Percentiles rank a stretch among this genome's conserved stretches.
Conservation (phyloP, 2,113 vertebrate species). For the Cyanocitta stelleri region DNA sequence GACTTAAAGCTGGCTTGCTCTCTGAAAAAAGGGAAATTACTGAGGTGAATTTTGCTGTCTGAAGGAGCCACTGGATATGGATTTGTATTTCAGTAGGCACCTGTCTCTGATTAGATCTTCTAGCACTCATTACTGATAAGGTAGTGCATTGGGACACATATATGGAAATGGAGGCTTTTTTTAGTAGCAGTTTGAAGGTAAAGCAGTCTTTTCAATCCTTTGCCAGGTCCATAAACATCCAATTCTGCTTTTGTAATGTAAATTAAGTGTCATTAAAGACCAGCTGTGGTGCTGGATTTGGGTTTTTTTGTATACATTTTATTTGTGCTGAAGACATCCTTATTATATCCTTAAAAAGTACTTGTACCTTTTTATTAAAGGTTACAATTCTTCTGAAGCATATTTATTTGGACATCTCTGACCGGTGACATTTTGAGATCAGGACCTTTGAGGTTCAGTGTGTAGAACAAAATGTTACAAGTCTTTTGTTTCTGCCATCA, state of each 20-base stretch:
- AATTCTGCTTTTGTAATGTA: background rate
- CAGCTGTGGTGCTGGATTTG: background rate
- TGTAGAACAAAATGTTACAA: background rate
- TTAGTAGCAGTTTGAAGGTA: background rate
- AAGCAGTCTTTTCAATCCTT: background rate
- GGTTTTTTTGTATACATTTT: background rate
- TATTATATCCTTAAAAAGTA: background rate
- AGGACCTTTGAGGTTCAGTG: conserved; percentile 15
- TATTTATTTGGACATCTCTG: conserved; percentile 41
- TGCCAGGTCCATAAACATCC: background rate
- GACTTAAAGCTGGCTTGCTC: background rate
- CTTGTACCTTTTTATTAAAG: conserved; percentile 40
- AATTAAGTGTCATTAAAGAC: background rate
- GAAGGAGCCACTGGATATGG: background rate
- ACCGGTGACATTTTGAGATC: conserved; percentile 50
- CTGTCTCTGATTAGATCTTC: background rate
- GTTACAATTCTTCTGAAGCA: conserved; percentile 24
- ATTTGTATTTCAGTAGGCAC: background rate
- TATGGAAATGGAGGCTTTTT: background rate
- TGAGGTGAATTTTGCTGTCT: background rate
- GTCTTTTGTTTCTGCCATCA: background rate
- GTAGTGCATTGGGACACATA: background rate
- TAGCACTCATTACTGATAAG: background rate
- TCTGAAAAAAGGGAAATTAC: background rate
- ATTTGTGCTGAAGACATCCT: background rate